A percentile compares a stretch with the other conserved stretches of the same genome.
These are phyloP conservation scores for Pelmatolapia mariae DNA, from an alignment of 2,113 vertebrate genomes.

Conservation along the genomic window DNA sequence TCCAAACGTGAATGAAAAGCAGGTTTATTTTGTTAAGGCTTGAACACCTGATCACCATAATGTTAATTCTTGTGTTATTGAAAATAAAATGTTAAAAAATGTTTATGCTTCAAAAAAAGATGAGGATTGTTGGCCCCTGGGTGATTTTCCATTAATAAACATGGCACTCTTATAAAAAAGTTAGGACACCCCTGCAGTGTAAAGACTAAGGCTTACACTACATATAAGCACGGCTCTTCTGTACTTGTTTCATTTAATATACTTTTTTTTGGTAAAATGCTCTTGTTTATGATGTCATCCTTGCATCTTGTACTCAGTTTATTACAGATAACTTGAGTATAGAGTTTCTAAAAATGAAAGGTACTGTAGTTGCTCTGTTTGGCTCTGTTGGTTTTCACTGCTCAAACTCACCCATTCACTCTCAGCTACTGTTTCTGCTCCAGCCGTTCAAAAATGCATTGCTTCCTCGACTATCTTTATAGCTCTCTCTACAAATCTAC, in stretches of 20 bases:
- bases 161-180: neutral
- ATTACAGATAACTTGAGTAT: neutral
- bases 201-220: neutral
- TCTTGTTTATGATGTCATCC: neutral
- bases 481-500: neutral
- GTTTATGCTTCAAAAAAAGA: neutral
- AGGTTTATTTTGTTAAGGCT: neutral
- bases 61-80: neutral
- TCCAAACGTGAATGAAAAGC: neutral
- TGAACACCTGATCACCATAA: neutral
- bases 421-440: neutral
- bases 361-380: neutral
- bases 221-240: neutral
- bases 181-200: neutral
- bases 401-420: neutral
- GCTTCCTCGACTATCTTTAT: neutral
- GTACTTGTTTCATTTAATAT: neutral
- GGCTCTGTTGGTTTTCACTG: neutral
- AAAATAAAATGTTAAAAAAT: neutral
- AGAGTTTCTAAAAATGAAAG: neutral
- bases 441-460: neutral
- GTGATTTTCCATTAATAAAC: neutral
- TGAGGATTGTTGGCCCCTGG: neutral
- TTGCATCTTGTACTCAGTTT: neutral
- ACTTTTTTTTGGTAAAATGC: neutral